Base-by-base conservation (phyloP, 2,113 vertebrate genomes). In the Alosa alosa region DNA sequence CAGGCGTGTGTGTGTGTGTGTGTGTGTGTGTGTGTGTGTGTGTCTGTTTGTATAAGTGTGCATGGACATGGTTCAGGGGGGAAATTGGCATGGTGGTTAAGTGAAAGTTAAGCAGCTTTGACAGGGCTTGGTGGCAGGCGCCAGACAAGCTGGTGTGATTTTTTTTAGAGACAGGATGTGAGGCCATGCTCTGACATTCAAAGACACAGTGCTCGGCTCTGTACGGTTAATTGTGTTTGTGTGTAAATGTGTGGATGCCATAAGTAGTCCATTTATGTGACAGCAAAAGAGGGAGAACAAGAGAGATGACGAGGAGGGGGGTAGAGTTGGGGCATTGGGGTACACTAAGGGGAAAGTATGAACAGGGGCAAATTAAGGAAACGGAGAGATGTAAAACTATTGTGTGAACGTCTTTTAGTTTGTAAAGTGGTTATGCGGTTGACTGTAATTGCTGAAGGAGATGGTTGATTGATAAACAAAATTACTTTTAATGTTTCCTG, bases 11-110 rank as follows among this genome's bases (percentile, higher is more conserved):
- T 78, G 25, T 88, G 49, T 72, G 72, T 17, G 25, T 50, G 84
- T 36, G 36, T 36, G n/a, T 75, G 84, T 57, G 46, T 84, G 82
- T 68, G 49, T 90, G 90, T 87, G 13, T 50, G 39, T 17, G 18
- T 22, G 50, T 81, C 52, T 68, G 82, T 81, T 8, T 64, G 50
- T 45, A 11, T 31, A 36, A 31, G 83, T 11, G 64, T 25, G 22
- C 57, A n/a, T n/a, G 4, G 20, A 64, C 22, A 25, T 64, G 57
- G 22, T 64, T 64, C 52, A 64, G 64, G 25, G 64, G 55, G 10
- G 45, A 68, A 2, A 46, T 25, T 44, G 64, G 25, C n/a, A 72
- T 72, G 64, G 64, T 9, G 22, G 64, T 72, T 31, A 31, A 72
- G 57, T 31, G 9, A 31, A 72, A 72, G 25, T 72, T 72, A 9